Evolutionary conservation across 2,797 vertebrate species (phyloP), one percentile per base, ranked within the genome.

Genomic region (Amblyopsis hoosieri): DNA sequence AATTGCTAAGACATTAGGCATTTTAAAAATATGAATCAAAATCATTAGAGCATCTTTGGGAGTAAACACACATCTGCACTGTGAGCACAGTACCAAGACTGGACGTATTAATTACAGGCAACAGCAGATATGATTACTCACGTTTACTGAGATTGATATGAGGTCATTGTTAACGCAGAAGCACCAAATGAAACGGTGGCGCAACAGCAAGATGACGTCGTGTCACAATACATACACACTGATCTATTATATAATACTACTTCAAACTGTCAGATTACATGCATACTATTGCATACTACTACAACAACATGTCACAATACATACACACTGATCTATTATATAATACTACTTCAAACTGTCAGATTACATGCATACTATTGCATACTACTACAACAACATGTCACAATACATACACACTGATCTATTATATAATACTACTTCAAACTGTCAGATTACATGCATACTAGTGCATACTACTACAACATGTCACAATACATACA

Each of bases 21-120:
- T 17, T 14, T 17, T 14, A 8, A 48, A 48, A 48, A 1, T 1
- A 31, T 31, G 5, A 19, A 33, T 9, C 7, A n/a, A 0, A 42
- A 7, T 4, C 0, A 48, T 53, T 23, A n/a, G 31, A 49, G 12
- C 2, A 52, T 37, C 4, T 10, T 13, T 5, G 8, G 52, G 63
- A 64, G 66, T 14, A 66, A 52, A 23, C 10, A 6, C 42, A 29
- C 42, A 61, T 46, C 49, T 64, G 15, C 10, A 14, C 8, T 11
- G 8, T 8, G 17, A 51, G 17, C 11, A 15, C 17, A 15, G 3
- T 15, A 15, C 15, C 7, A 17, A 8, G 17, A 48, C 15, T 12
- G 1, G 13, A 23, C 4, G 17, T 1, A 37, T 50, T 50, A 14
- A 50, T 15, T 15, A 37, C 8, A 50, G 17, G 11, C 6, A 11